A percentile compares a stretch with the other conserved stretches of the same genome.
phyloP scores from a whole-genome alignment of 2,113 vertebrate genomes.

The Hypomesus transpacificus region DNA sequence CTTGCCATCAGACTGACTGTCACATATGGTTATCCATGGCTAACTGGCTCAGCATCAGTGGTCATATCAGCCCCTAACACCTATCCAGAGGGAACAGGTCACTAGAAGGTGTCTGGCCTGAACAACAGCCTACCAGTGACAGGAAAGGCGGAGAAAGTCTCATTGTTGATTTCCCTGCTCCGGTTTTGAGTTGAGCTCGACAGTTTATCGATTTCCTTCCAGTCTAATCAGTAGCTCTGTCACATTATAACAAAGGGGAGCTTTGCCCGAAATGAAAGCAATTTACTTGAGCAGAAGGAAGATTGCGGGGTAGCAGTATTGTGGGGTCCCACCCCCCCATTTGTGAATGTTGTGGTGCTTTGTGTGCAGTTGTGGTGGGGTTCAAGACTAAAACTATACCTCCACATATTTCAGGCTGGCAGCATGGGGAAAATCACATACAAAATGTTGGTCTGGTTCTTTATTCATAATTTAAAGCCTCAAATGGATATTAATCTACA shows the following conservation, averaged over 20 bases:
- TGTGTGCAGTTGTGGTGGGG: constrained; percentile 26
- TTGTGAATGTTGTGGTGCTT: constrained; percentile 57
- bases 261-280: constrained; percentile 74
- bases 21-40: constrained; percentile 33
- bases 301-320: constrained; percentile 64
- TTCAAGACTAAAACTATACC: constrained; percentile 64
- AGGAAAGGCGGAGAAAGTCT: constrained; percentile 53
- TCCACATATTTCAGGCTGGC: constrained; percentile 50
- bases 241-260: constrained; percentile 76
- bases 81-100: constrained; percentile 20
- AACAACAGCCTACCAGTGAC: constrained; percentile 39
- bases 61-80: constrained; percentile 24
- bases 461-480: constrained; percentile 30
- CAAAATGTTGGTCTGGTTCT: constrained; percentile 28
- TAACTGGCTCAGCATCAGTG: constrained; percentile 42
- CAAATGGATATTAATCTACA: constrained; percentile 8
- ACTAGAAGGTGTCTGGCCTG: constrained; percentile 17
- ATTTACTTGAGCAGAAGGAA: constrained; percentile 70
- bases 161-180: constrained; percentile 59
- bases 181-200: constrained; percentile 65
- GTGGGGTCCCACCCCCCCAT: constrained; percentile 57
- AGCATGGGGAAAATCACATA: constrained; percentile 48
- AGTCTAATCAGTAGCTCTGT: constrained; percentile 78
- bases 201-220: constrained; percentile 74
- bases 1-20: background rate